phyloP scores from a whole-genome alignment of 2,888 invertebrate genomes.

The Agelastica alni region DNA sequence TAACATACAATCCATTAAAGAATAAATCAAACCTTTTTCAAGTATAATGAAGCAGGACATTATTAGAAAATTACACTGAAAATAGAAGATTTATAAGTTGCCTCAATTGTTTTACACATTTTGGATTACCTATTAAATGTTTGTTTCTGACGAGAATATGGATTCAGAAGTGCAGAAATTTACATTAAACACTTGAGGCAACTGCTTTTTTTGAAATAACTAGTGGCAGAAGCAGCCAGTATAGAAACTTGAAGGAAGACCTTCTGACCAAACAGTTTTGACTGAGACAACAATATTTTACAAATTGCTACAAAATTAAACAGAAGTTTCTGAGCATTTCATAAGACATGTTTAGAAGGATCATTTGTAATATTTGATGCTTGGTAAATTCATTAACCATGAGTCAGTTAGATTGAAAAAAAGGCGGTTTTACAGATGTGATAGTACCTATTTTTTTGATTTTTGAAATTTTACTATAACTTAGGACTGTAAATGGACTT shows the following conservation, averaged over 20 bases:
- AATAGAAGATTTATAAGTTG: conserved; percentile 33
- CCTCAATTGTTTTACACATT: conserved; percentile 36
- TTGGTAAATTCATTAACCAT: too few species aligned
- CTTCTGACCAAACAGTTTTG: conserved; percentile 1
- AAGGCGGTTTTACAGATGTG: too few species aligned
- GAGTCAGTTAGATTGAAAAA: too few species aligned
- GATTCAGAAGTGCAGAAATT: conserved; percentile 14
- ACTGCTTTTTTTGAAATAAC: conserved; percentile 25
- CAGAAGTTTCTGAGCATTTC: too few species aligned
- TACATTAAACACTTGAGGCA: conserved; percentile 39
- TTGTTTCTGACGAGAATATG: neutral
- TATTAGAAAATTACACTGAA: conserved; percentile 22
- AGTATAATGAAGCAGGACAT: conserved; percentile 12
- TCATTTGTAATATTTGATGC: too few species aligned
- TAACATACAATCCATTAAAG: neutral
- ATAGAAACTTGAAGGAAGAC: conserved; percentile 3
- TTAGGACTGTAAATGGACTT: too few species aligned
- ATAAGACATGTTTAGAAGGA: too few species aligned
- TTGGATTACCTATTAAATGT: neutral
- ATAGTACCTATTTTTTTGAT: too few species aligned
- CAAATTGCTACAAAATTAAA: too few species aligned
- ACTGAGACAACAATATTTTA: too few species aligned
- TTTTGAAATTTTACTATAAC: too few species aligned
- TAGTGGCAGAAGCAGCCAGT: conserved; percentile 12
- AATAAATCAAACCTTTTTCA: conserved; percentile 11